Conservation (phyloP, 2,888 invertebrate genomes). For the Chrysolina oricalcia region DNA sequence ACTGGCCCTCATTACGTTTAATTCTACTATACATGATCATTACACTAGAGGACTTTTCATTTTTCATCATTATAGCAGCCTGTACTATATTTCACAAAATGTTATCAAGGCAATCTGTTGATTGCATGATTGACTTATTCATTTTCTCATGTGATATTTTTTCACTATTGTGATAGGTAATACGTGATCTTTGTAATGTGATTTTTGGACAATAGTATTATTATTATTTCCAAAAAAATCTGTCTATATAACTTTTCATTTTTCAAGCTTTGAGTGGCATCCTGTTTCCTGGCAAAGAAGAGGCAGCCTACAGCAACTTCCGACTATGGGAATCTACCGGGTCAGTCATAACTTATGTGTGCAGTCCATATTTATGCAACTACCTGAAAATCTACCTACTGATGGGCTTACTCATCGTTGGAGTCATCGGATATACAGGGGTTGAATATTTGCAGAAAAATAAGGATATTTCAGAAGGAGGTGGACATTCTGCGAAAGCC, state of each 20-base stretch:
- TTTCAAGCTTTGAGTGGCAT: constrained; percentile 86
- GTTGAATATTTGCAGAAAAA: constrained; percentile 77
- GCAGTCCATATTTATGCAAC: constrained; percentile 85
- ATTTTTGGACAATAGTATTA: too few species aligned
- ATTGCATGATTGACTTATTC: too few species aligned
- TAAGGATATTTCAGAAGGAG: constrained; percentile 47
- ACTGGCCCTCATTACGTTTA: too few species aligned
- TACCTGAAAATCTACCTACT: constrained; percentile 81
- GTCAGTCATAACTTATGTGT: constrained; percentile 88
- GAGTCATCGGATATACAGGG: constrained; percentile 83
- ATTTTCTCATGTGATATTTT: too few species aligned
- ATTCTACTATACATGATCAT: too few species aligned
- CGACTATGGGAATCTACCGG: constrained; percentile 94
- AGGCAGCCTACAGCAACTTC: constrained; percentile 94
- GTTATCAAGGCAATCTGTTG: too few species aligned
- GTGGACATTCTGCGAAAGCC: constrained; percentile 59
- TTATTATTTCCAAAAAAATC: too few species aligned
- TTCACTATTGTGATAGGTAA: too few species aligned
- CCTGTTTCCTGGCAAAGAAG: constrained; percentile 87
- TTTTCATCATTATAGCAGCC: too few species aligned
- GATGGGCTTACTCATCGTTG: constrained; percentile 79
- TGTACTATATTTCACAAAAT: too few species aligned
- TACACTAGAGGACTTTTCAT: too few species aligned
- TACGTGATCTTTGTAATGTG: too few species aligned
- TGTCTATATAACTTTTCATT: constrained; percentile 25